Conservation (phyloP, 2,888 invertebrate genomes). For the Cephalotes varians region DNA sequence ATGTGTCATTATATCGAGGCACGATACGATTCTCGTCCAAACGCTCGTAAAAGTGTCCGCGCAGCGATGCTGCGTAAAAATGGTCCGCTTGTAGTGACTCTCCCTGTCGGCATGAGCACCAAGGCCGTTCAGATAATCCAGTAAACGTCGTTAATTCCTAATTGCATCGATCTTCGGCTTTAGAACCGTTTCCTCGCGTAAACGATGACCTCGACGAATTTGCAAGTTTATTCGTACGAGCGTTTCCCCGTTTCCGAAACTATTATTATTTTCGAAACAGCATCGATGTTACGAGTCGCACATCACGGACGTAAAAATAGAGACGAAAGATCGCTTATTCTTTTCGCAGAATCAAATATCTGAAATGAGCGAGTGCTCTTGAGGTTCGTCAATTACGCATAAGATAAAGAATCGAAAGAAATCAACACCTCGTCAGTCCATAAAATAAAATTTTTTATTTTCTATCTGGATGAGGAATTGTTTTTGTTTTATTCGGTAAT, state of each 20-base stretch:
- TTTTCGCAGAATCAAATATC: not conserved
- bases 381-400: not conserved
- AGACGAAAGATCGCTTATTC: not conserved
- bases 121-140: conserved; percentile 64
- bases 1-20: conserved; percentile 54
- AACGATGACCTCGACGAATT: not conserved
- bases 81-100: conserved; percentile 57
- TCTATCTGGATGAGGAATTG: not conserved
- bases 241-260: not conserved
- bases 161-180: conserved; percentile 60
- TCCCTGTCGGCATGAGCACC: conserved; percentile 54
- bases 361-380: not conserved
- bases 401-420: not conserved
- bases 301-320: not conserved
- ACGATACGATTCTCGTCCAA: conserved; percentile 30
- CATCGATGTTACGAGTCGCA: not conserved
- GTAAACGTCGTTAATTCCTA: conserved; percentile 64
- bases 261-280: not conserved
- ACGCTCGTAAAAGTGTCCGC: conserved; percentile 62
- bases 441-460: not conserved
- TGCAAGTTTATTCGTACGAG: not conserved
- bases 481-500: not conserved
- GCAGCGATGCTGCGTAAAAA: conserved; percentile 68
- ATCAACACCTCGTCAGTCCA: not conserved
- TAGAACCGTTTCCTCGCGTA: not conserved